Evolutionary conservation across 2,888 invertebrate species (phyloP).

Genomic region (Scaptomyza tumidula): DNA sequence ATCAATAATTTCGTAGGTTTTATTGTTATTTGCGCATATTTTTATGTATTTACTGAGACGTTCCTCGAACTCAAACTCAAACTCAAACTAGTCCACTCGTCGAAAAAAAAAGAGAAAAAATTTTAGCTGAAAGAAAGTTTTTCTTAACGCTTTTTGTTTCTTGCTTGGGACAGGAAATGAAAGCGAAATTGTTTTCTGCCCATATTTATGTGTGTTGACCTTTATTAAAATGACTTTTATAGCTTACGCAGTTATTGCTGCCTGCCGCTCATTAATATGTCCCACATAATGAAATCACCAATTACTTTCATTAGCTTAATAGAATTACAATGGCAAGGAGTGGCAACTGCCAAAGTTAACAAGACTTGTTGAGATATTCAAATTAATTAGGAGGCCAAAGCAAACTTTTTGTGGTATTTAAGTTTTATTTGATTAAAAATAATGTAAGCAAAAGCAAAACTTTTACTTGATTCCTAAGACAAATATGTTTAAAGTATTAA

Average conservation of each 20-base stretch:
- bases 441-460: too few relatives aligned
- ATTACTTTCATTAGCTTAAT: slow-evolving; percentile 27
- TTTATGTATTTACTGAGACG: slow-evolving; percentile 67
- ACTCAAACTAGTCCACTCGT: background rate
- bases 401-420: background rate
- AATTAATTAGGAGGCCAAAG: slow-evolving; percentile 4
- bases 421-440: background rate
- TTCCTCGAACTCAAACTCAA: slow-evolving; percentile 9
- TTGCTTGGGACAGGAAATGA: slow-evolving; percentile 45
- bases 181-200: slow-evolving; percentile 56
- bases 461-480: too few relatives aligned
- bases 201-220: slow-evolving; percentile 55
- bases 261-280: slow-evolving; percentile 38
- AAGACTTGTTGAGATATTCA: background rate
- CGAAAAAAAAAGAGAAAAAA: slow-evolving; percentile 11
- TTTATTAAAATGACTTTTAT: slow-evolving; percentile 59
- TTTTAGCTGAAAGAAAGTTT: slow-evolving; percentile 43
- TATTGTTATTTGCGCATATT: slow-evolving; percentile 79
- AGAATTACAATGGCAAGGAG: slow-evolving; percentile 1
- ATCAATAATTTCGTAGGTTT: slow-evolving; percentile 77
- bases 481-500: too few relatives aligned
- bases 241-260: slow-evolving; percentile 17
- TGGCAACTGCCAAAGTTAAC: background rate
- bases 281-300: slow-evolving; percentile 44
- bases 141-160: slow-evolving; percentile 9